Evolutionary conservation across 2,113 vertebrate species (phyloP).

Genomic region (Mirza zaza): DNA sequence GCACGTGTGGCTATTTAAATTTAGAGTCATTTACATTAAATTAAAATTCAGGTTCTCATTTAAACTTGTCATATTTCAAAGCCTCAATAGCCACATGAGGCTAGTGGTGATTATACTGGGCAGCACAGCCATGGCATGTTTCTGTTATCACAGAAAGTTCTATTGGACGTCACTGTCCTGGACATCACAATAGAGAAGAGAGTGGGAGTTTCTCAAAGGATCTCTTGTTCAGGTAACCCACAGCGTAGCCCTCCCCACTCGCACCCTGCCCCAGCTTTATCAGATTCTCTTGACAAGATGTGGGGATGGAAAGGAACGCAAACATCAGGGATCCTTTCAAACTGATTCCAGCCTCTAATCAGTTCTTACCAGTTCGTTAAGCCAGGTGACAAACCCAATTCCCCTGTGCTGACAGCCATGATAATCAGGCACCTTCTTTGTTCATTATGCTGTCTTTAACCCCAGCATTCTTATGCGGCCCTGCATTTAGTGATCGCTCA

Average conservation of each 20-base stretch:
- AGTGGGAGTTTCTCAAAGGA: slow-evolving; percentile 14
- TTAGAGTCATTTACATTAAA: background rate
- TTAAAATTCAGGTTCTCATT: background rate
- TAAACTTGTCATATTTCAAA: background rate
- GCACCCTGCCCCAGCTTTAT: background rate
- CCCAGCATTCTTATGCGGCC: slow-evolving; percentile 87
- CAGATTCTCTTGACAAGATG: slow-evolving; percentile 71
- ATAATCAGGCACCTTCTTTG: slow-evolving; percentile 87
- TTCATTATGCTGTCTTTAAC: slow-evolving; percentile 88
- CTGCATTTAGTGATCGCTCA: slow-evolving; percentile 89
- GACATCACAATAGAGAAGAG: background rate
- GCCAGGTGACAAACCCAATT: slow-evolving; percentile 88
- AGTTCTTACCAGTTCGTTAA: slow-evolving; percentile 88
- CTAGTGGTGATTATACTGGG: background rate
- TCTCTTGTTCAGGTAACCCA: slow-evolving; percentile 46
- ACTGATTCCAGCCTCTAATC: slow-evolving; percentile 81
- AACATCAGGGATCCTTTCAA: slow-evolving; percentile 84
- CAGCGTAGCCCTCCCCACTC: background rate
- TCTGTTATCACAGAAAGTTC: background rate
- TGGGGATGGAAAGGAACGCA: slow-evolving; percentile 74
- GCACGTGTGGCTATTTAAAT: background rate
- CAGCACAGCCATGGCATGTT: background rate
- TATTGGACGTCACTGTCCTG: accelerated
- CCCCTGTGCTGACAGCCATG: slow-evolving; percentile 86
- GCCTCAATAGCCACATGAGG: accelerated